Conservation (phyloP, 2,888 invertebrate genomes). For the Crepidodera aurea region DNA sequence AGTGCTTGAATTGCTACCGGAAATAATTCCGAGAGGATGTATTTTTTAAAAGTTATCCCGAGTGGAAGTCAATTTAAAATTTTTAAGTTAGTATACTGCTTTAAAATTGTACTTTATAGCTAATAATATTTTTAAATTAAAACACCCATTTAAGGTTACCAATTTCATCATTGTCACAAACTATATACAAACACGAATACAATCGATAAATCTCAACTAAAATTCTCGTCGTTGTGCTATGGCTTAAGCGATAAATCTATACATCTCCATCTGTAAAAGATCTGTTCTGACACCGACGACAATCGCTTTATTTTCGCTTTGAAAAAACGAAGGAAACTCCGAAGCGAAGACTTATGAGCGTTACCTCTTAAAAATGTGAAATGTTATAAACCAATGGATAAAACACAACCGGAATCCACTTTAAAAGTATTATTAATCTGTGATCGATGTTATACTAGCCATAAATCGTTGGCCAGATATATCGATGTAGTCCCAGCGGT, state of each 20-base stretch:
- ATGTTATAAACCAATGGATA: constrained; percentile 40
- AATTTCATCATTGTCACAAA: too few relatives aligned
- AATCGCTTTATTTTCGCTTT: constrained; percentile 16
- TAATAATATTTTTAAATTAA: too few relatives aligned
- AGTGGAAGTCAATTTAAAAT: too few relatives aligned
- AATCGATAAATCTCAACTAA: neutral
- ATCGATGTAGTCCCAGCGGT: constrained; percentile 17
- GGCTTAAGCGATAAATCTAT: constrained; percentile 20
- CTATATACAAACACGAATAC: too few relatives aligned
- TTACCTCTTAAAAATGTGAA: constrained; percentile 40
- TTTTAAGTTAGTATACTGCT: too few relatives aligned
- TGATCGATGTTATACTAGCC: constrained; percentile 28
- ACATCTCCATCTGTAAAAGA: constrained; percentile 24
- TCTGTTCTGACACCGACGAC: constrained; percentile 18
- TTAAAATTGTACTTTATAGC: too few relatives aligned
- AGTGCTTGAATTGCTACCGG: too few relatives aligned
- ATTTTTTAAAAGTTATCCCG: too few relatives aligned
- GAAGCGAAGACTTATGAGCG: constrained; percentile 34
- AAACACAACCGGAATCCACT: constrained; percentile 39
- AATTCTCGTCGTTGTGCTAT: neutral
- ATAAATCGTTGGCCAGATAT: constrained; percentile 36
- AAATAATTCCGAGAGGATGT: too few relatives aligned
- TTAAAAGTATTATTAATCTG: constrained; percentile 45
- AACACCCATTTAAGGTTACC: too few relatives aligned
- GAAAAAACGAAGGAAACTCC: constrained; percentile 8